A percentile compares a stretch with the other conserved stretches of the same genome.
These are phyloP conservation scores for Aurelia aurita complex sp. Pacific DNA, from an alignment of 30 jellyfish, hydroid and myxozoan species.

Conservation along the genomic window DNA sequence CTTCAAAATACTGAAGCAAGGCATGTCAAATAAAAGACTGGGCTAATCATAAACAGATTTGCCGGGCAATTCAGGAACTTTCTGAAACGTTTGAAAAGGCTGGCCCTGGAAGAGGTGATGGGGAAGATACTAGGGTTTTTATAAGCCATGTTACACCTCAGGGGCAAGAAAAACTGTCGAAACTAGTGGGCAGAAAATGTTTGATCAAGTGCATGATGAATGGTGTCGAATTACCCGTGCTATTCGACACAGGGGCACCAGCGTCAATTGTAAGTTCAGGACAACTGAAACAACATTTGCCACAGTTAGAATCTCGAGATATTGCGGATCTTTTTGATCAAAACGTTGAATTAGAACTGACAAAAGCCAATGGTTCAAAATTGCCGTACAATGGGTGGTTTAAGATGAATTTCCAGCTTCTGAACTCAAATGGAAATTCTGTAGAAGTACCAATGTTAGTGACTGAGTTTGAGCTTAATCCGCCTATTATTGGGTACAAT, in stretches of 20 bases:
- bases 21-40: no score
- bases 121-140: constrained; percentile 6
- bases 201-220: neutral
- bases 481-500: constrained; percentile 2
- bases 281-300: neutral
- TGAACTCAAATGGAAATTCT: neutral
- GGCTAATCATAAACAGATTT: no score
- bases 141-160: constrained; percentile 31
- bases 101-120: constrained; percentile 5
- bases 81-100: no score
- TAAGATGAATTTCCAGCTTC: constrained; percentile 6
- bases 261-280: constrained; percentile 27
- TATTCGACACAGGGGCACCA: constrained; percentile 56
- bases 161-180: neutral
- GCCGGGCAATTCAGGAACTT: no score
- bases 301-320: constrained; percentile 2
- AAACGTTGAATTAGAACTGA: neutral
- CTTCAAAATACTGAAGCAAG: no score
- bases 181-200: neutral
- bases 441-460: constrained; percentile 13
- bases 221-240: neutral
- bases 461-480: neutral
- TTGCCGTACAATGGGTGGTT: constrained; percentile 9
- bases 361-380: constrained; percentile 17
- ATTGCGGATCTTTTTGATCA: neutral